Base-by-base conservation (phyloP, 2,888 invertebrate genomes). In the Oegoconia quadripuncta region DNA sequence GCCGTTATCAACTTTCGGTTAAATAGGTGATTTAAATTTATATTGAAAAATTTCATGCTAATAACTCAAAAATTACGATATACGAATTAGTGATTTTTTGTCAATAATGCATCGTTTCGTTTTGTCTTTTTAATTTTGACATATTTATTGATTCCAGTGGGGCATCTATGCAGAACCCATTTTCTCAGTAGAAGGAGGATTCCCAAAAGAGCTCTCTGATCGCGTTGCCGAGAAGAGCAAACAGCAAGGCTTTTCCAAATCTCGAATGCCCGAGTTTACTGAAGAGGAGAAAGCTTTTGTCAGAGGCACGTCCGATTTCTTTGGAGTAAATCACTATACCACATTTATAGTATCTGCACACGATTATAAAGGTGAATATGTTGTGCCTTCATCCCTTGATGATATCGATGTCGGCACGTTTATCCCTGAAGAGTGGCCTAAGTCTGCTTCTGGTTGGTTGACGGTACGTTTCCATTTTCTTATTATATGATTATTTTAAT, bases 81-180 rank as follows among this genome's bases (percentile, higher is more conserved):
- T n/a, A n/a, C n/a, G n/a, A n/a, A n/a, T n/a, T n/a, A n/a, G n/a
- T n/a, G n/a, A n/a, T n/a, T n/a, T n/a, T n/a, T n/a, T n/a, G n/a
- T n/a, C n/a, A n/a, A n/a, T n/a, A n/a, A n/a, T n/a, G n/a, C n/a
- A n/a, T n/a, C n/a, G n/a, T n/a, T n/a, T n/a, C n/a, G n/a, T n/a
- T n/a, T n/a, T n/a, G n/a, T n/a, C n/a, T 6, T 25, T 5, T 25
- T 25, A 11, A 25, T 25, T 25, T 25, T 25, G 9, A n/a, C n/a
- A n/a, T n/a, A n/a, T n/a, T n/a, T n/a, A n/a, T n/a, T n/a, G n/a
- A n/a, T 69, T 72, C 22, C 50, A 78, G 79, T 66, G 67, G 57
- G 87, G 77, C 1, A 51, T 77, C 40, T 87, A 78, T 47, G 72
- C 77, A 0, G 71, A 88, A 41, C 88, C 88, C 1, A 83, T 89